Conservation (phyloP, 2,888 invertebrate species). For the Hydraecia micacea region DNA sequence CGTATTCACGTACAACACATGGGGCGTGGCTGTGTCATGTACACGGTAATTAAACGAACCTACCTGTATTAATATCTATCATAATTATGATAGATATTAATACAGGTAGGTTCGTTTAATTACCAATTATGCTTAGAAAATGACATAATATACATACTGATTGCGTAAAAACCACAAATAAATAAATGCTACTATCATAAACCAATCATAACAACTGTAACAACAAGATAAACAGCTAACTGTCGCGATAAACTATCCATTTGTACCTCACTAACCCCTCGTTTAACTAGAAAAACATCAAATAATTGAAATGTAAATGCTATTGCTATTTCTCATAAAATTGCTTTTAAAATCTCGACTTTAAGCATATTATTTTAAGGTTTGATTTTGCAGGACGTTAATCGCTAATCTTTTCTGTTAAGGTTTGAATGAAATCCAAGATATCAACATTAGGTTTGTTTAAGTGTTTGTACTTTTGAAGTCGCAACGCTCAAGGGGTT, state of each 20-base stretch:
- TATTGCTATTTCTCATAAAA: constrained; percentile 28
- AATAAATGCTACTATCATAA: not conserved
- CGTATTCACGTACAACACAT: no score
- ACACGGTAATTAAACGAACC: no score
- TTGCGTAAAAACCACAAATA: not conserved
- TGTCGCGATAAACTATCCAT: constrained; percentile 32
- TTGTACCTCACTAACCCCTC: constrained; percentile 14
- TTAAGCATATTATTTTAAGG: not conserved
- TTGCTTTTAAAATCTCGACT: constrained; percentile 10
- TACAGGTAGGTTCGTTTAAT: not conserved
- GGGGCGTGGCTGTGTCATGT: no score
- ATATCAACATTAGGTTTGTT: constrained; percentile 35
- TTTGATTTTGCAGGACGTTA: constrained; percentile 4
- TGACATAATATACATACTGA: not conserved
- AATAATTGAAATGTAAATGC: constrained; percentile 71
- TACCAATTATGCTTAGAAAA: not conserved
- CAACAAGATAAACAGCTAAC: constrained; percentile 17
- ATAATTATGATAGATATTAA: no score
- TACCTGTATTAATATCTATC: no score
- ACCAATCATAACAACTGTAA: not conserved
- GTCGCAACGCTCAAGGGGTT: constrained; percentile 17
- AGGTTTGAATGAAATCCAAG: constrained; percentile 42
- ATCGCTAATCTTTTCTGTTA: not conserved
- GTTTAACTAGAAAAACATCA: constrained; percentile 64
- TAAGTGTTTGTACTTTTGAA: constrained; percentile 29